A percentile compares a stretch with the other conserved stretches of the same genome.
These are phyloP conservation scores for Xiphophorus hellerii DNA, from an alignment of 2,113 vertebrate species.

Conservation along the genomic window DNA sequence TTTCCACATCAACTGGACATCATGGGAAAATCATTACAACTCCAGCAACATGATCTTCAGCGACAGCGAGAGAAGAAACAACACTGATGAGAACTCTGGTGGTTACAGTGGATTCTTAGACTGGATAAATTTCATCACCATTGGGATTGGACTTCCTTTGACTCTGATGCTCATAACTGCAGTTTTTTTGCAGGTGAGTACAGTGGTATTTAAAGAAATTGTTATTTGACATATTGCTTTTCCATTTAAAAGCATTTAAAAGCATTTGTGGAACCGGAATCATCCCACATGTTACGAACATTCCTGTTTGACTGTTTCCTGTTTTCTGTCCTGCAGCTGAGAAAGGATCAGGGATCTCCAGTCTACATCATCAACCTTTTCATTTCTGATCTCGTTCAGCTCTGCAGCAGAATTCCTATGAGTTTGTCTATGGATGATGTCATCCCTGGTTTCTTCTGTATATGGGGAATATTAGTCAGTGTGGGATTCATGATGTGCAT, in stretches of 20 bases:
- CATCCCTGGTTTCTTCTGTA: accelerated
- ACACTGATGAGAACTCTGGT: background rate
- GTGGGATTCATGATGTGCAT: background rate
- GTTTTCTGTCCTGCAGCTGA: constrained; percentile 13
- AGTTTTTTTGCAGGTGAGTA: background rate
- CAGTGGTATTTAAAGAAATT: background rate
- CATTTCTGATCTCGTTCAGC: constrained; percentile 18
- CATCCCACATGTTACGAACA: no score
- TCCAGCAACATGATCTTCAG: background rate
- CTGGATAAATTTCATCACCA: background rate
- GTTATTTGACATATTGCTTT: background rate
- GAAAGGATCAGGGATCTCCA: background rate
- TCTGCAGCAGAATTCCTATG: background rate
- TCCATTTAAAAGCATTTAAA: no score
- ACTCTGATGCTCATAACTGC: background rate
- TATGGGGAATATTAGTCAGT: background rate
- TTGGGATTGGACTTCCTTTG: background rate
- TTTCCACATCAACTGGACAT: background rate
- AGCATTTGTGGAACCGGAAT: no score
- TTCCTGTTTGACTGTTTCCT: background rate
- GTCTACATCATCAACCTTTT: constrained; percentile 3
- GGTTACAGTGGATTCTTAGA: background rate
- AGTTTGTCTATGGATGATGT: no score
- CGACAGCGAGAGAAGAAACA: background rate
- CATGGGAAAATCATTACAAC: background rate